Evolutionary conservation across 2,888 invertebrate genomes (phyloP).

Genomic region (Macrophya annulata): DNA sequence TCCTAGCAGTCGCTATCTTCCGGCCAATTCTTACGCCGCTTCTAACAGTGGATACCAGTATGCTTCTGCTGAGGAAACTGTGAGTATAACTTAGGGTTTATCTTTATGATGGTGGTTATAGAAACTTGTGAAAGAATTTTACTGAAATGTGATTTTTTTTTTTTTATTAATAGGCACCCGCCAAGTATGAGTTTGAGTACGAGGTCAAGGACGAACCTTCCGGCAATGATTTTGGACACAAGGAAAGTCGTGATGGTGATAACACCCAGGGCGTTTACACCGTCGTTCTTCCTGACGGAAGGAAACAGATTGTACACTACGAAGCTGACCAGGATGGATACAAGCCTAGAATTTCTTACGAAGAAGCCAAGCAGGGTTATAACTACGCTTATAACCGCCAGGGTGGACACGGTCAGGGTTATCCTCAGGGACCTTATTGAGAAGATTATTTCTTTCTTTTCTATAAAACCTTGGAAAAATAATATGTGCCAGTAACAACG

Average conservation of each 20-base stretch:
- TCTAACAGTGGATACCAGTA: conserved; percentile 49
- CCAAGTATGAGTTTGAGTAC: conserved; percentile 77
- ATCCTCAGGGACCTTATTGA: conserved; percentile 49
- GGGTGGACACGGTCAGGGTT: conserved; percentile 44
- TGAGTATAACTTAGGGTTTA: conserved; percentile 14
- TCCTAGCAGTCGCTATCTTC: conserved; percentile 43
- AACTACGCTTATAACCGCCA: conserved; percentile 46
- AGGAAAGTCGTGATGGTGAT: conserved; percentile 77
- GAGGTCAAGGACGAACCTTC: conserved; percentile 75
- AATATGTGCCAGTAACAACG: conserved; percentile 51
- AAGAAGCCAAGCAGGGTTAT: conserved; percentile 78
- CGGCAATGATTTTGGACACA: conserved; percentile 78
- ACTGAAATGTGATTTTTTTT: not conserved
- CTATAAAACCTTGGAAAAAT: not conserved
- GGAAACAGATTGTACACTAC: conserved; percentile 84
- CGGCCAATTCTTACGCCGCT: conserved; percentile 10
- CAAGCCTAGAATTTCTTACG: conserved; percentile 86
- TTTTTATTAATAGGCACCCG: conserved; percentile 68
- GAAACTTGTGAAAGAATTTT: not conserved
- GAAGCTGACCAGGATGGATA: conserved; percentile 87
- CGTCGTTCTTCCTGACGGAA: conserved; percentile 77
- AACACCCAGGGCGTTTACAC: conserved; percentile 77
- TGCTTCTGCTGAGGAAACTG: conserved; percentile 47
- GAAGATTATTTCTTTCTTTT: not conserved
- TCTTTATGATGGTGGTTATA: not conserved